A percentile compares a stretch with the other conserved stretches of the same genome.
phyloP scores from a whole-genome alignment of 2,888 invertebrate genomes.

The Tortricodes alternella region DNA sequence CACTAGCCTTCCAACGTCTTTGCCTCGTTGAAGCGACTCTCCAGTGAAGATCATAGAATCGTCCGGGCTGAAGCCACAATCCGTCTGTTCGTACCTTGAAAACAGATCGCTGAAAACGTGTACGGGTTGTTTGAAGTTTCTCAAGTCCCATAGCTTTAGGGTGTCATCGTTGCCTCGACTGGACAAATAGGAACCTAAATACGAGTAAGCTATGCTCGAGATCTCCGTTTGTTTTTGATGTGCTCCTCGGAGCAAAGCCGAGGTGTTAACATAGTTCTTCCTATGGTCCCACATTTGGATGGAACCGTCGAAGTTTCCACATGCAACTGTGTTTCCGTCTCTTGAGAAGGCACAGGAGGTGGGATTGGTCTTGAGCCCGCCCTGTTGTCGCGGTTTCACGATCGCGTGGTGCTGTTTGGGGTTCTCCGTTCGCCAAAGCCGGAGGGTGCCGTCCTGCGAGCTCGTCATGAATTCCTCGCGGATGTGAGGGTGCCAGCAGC shows the following conservation, averaged over 20 bases:
- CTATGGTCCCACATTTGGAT: conserved; percentile 99
- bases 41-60: conserved; percentile 95
- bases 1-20: conserved; percentile 85
- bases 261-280: conserved; percentile 94
- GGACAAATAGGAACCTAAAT: conserved; percentile 89
- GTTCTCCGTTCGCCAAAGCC: conserved; percentile 94
- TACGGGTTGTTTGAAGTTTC: conserved; percentile 91
- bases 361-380: conserved; percentile 93
- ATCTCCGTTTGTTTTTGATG: conserved; percentile 92
- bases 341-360: conserved; percentile 92
- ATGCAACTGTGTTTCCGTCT: conserved; percentile 94
- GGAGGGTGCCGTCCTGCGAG: conserved; percentile 95
- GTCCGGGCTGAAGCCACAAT: conserved; percentile 95
- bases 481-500: conserved; percentile 96
- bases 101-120: conserved; percentile 87
- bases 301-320: conserved; percentile 97
- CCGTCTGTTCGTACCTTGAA: conserved; percentile 92
- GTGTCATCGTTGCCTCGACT: conserved; percentile 96
- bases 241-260: conserved; percentile 88
- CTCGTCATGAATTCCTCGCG: conserved; percentile 96
- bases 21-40: conserved; percentile 87
- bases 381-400: conserved; percentile 93
- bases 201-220: conserved; percentile 93
- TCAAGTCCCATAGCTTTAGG: conserved; percentile 96
- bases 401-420: conserved; percentile 90